These are phyloP conservation scores for Pomatostomus ruficeps DNA, from an alignment of 2,113 vertebrate genomes.

Conservation along the genomic window DNA sequence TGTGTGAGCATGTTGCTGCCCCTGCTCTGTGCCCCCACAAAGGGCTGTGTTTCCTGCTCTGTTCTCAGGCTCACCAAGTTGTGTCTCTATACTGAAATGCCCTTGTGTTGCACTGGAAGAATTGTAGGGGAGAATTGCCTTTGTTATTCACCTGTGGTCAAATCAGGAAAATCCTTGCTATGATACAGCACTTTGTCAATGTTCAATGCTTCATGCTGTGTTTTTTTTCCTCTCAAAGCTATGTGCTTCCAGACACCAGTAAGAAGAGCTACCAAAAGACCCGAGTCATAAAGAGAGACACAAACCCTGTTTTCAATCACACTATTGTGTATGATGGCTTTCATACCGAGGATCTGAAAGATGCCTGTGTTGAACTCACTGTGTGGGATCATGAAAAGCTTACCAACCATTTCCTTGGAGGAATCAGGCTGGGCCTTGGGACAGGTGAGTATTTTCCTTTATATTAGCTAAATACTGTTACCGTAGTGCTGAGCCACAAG, in stretches of 20 bases:
- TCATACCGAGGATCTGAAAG: slow-evolving; percentile 69
- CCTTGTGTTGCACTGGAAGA: neutral
- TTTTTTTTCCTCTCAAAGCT: slow-evolving; percentile 48
- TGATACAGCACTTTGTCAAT: neutral
- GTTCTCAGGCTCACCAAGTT: neutral
- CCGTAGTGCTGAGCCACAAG: neutral
- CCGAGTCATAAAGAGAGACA: slow-evolving; percentile 67
- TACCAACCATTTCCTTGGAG: slow-evolving; percentile 74
- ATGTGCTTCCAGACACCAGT: slow-evolving; percentile 74
- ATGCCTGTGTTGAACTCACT: slow-evolving; percentile 73
- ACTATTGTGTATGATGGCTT: slow-evolving; percentile 75
- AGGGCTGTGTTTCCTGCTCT: neutral
- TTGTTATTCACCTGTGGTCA: neutral
- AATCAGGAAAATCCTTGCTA: neutral
- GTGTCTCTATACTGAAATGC: neutral
- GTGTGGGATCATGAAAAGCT: slow-evolving; percentile 76
- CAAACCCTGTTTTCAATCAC: slow-evolving; percentile 73
- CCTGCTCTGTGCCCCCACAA: neutral
- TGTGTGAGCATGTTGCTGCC: neutral
- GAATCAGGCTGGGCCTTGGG: slow-evolving; percentile 70
- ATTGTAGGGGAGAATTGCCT: neutral
- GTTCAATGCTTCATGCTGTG: neutral
- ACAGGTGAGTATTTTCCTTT: slow-evolving; percentile 43
- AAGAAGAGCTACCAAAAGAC: slow-evolving; percentile 77
- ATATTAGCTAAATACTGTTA: neutral